Conservation (phyloP, 2,888 invertebrate species). For the Netelia fuscicornis region DNA sequence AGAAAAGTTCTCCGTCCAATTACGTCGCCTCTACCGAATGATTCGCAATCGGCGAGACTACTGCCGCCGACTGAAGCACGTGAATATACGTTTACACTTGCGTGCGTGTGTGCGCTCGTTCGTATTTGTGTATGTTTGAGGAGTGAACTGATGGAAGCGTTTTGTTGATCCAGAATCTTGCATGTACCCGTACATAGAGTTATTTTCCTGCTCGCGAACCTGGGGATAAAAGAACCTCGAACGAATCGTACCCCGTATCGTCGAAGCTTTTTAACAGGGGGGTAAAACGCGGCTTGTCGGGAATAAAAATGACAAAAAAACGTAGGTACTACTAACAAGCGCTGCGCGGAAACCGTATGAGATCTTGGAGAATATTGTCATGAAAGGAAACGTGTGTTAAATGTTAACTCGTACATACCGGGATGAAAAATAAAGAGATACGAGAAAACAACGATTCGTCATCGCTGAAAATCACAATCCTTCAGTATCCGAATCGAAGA, state of each 20-base stretch:
- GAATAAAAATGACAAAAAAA: neutral
- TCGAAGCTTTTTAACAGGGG: conserved; percentile 14
- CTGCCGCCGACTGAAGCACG: conserved; percentile 4
- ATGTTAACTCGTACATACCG: conserved; percentile 1
- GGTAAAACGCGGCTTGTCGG: neutral
- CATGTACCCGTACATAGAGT: conserved; percentile 7
- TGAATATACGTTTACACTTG: neutral
- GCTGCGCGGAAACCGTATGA: neutral
- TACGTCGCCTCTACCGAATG: conserved; percentile 56
- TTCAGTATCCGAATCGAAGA: neutral
- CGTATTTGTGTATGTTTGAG: conserved; percentile 31
- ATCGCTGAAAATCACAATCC: no score
- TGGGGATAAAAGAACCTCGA: conserved; percentile 29
- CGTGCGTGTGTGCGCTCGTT: conserved; percentile 9
- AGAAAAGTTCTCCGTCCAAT: conserved; percentile 64
- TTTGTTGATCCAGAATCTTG: conserved; percentile 54
- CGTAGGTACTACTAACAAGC: neutral
- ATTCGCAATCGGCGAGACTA: conserved; percentile 55
- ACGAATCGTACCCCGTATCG: conserved; percentile 6
- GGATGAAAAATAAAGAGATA: conserved; percentile 8
- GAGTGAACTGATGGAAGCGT: conserved; percentile 38
- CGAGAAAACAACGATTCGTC: neutral
- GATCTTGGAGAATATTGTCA: conserved; percentile 21
- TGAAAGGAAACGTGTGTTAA: conserved; percentile 30
- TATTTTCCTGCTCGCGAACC: conserved; percentile 7